phyloP scores from a whole-genome alignment of 2,888 invertebrate species.

The Empis livida region DNA sequence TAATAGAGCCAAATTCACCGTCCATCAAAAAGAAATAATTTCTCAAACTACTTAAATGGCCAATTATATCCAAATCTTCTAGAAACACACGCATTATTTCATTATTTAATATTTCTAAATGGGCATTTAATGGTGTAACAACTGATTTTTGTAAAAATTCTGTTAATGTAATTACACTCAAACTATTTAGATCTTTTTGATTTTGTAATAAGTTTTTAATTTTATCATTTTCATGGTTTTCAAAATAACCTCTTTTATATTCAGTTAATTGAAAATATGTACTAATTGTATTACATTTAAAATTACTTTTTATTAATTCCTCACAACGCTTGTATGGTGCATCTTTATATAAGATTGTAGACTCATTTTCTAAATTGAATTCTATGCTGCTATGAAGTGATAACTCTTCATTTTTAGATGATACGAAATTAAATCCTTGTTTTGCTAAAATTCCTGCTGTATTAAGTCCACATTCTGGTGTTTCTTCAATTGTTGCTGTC shows the following conservation, averaged over 20 bases:
- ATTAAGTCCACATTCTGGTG: constrained; percentile 20
- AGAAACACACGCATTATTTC: constrained; percentile 59
- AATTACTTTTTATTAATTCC: constrained; percentile 20
- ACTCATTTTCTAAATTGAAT: too few species aligned
- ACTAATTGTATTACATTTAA: constrained; percentile 18
- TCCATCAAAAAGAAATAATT: constrained; percentile 69
- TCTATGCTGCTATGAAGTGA: too few species aligned
- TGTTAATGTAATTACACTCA: constrained; percentile 32
- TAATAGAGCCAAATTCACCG: constrained; percentile 62
- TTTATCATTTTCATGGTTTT: constrained; percentile 1
- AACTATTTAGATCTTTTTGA: constrained; percentile 16
- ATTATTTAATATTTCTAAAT: constrained; percentile 55
- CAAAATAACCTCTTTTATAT: not conserved
- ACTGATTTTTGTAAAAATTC: constrained; percentile 54
- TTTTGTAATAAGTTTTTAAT: constrained; percentile 12
- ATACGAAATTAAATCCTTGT: constrained; percentile 19
- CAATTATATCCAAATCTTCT: constrained; percentile 44
- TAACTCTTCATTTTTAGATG: too few species aligned
- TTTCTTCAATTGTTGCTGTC: constrained; percentile 12
- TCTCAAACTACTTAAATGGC: constrained; percentile 58
- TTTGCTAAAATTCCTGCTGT: constrained; percentile 14
- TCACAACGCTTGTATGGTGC: constrained; percentile 18
- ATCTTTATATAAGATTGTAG: not conserved
- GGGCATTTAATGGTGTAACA: constrained; percentile 51
- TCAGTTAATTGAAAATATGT: constrained; percentile 19